Conservation (phyloP, 2,888 invertebrate species). For the Alviniconcha strummeri region DNA sequence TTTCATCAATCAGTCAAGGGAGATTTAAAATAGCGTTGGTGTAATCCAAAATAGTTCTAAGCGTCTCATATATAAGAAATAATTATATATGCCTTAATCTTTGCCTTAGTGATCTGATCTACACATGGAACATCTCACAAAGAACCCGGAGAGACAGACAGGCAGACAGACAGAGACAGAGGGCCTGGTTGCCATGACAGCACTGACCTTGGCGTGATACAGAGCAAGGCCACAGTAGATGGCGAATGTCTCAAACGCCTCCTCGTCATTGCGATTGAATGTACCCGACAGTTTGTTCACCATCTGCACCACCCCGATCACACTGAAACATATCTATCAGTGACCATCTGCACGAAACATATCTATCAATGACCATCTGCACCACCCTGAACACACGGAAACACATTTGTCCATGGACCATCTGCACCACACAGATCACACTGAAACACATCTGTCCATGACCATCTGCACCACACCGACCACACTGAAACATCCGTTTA, state of each 20-base stretch:
- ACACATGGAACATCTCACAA: not conserved
- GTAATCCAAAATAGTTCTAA: too few species aligned
- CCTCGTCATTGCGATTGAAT: slow-evolving; percentile 83
- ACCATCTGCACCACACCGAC: slow-evolving; percentile 94
- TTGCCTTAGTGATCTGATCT: too few species aligned
- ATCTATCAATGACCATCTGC: slow-evolving; percentile 82
- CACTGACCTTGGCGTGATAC: slow-evolving; percentile 83
- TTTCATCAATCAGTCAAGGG: too few species aligned
- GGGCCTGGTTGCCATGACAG: not conserved
- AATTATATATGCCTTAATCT: too few species aligned
- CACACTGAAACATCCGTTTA: slow-evolving; percentile 77
- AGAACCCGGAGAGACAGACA: not conserved
- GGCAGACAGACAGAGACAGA: not conserved
- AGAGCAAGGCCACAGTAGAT: slow-evolving; percentile 90
- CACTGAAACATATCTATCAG: slow-evolving; percentile 68
- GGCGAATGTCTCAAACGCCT: slow-evolving; percentile 88
- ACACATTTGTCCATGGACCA: slow-evolving; percentile 77
- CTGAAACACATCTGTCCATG: slow-evolving; percentile 59
- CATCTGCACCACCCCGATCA: slow-evolving; percentile 93
- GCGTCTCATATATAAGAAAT: too few species aligned
- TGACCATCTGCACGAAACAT: slow-evolving; percentile 86
- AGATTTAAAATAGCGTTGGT: too few species aligned
- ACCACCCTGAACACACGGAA: slow-evolving; percentile 86
- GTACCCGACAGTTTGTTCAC: slow-evolving; percentile 79
- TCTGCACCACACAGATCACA: slow-evolving; percentile 90